Evolutionary conservation across 2,113 vertebrate species (phyloP).

Genomic region (Micromys minutus): DNA sequence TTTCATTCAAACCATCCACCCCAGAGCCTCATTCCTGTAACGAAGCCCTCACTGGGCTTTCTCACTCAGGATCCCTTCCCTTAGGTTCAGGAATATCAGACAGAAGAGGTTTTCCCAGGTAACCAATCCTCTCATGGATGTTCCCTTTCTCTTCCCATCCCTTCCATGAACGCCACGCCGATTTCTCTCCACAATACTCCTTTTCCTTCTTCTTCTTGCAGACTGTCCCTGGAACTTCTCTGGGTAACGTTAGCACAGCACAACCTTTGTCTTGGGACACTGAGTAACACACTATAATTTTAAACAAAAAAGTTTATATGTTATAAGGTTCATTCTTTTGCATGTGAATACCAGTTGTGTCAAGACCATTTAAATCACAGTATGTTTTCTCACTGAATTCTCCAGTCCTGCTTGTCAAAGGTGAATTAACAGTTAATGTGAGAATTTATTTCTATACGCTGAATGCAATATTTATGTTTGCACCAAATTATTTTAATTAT

Average conservation of each 20-base stretch:
- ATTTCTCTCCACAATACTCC: background rate
- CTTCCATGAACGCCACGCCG: background rate
- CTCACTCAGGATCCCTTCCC: too few relatives aligned
- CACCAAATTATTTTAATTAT: background rate
- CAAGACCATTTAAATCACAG: background rate
- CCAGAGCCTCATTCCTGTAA: background rate
- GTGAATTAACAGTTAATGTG: background rate
- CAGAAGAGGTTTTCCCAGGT: background rate
- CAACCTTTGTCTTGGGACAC: background rate
- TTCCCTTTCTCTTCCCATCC: too few relatives aligned
- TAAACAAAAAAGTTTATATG: background rate
- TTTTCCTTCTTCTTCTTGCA: background rate
- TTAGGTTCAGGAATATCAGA: background rate
- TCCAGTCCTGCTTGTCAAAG: background rate
- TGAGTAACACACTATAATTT: background rate
- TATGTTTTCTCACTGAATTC: background rate
- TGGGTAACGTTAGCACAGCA: accelerated
- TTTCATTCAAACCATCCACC: background rate
- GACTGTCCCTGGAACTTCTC: background rate
- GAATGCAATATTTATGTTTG: background rate
- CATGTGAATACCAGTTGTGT: background rate
- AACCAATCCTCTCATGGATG: background rate
- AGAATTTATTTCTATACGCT: background rate
- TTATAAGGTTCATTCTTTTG: background rate
- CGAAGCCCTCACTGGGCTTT: background rate